phyloP scores from a whole-genome alignment of 2,888 invertebrate species.

The Chirona hameri region DNA sequence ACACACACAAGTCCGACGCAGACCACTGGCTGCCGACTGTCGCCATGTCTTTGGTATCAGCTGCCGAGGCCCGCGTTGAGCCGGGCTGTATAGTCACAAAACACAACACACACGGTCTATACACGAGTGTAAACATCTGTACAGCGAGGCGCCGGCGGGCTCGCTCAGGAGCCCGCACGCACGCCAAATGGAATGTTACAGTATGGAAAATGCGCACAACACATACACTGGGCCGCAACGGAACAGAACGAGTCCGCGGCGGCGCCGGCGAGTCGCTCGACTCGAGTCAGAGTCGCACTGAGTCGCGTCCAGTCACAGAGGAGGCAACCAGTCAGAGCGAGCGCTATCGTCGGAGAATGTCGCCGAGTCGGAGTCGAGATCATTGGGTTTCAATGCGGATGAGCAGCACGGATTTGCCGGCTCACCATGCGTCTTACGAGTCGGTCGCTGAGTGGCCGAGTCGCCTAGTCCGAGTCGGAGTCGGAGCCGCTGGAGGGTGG shows the following conservation, averaged over 20 bases:
- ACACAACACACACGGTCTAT: neutral
- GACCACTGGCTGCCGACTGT: neutral
- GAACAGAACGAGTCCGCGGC: neutral
- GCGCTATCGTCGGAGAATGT: too few relatives aligned
- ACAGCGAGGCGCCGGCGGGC: neutral
- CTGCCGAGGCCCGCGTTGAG: neutral
- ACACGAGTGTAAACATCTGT: neutral
- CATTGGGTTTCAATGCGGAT: too few relatives aligned
- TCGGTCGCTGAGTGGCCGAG: neutral
- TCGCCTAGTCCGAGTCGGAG: conserved; percentile 30
- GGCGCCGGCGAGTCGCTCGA: neutral
- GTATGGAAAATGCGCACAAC: neutral
- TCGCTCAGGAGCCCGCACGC: conserved; percentile 3
- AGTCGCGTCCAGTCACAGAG: too few relatives aligned
- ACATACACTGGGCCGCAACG: neutral
- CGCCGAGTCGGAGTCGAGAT: too few relatives aligned
- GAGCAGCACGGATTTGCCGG: neutral
- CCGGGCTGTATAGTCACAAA: neutral
- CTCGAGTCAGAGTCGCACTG: neutral
- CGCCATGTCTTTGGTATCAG: conserved; percentile 8
- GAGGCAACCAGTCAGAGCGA: too few relatives aligned
- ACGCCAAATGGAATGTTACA: conserved; percentile 26
- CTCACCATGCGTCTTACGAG: neutral
- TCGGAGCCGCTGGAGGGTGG: conserved; percentile 32
- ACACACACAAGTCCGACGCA: neutral